Conservation (phyloP, 2,797 vertebrate species). For the Australoheros facetus region DNA sequence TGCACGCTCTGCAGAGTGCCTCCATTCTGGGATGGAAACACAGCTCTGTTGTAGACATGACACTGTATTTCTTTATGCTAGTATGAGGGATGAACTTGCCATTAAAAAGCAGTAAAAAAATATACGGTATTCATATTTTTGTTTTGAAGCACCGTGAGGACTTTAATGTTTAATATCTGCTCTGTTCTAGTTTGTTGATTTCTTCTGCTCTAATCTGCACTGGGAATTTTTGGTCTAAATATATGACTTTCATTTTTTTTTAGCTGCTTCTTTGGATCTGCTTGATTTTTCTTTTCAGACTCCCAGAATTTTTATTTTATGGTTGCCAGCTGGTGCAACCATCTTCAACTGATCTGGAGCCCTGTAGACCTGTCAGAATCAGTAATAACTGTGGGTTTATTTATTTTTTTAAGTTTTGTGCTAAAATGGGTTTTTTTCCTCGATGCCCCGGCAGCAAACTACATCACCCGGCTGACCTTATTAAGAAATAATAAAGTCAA, state of each 20-base stretch:
- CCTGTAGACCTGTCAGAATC: neutral
- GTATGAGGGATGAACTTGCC: slow-evolving; percentile 25
- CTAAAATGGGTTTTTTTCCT: neutral
- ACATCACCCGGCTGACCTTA: neutral
- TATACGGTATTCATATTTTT: slow-evolving; percentile 16
- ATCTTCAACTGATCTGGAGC: slow-evolving; percentile 1
- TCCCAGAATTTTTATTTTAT: neutral
- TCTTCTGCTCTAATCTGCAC: neutral
- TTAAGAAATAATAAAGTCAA: neutral
- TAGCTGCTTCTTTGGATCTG: neutral
- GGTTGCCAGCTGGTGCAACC: neutral
- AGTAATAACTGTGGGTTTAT: neutral
- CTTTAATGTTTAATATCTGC: neutral
- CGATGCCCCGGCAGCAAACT: neutral
- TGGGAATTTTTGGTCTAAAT: slow-evolving; percentile 13
- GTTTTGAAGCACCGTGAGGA: slow-evolving; percentile 25
- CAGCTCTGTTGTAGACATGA: slow-evolving; percentile 46
- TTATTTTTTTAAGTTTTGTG: neutral
- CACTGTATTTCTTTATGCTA: slow-evolving; percentile 43
- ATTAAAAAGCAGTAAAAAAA: slow-evolving; percentile 19
- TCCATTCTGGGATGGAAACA: slow-evolving; percentile 56
- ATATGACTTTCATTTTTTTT: neutral
- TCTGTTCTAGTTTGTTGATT: slow-evolving; percentile 19
- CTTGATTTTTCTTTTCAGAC: neutral
- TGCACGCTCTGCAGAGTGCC: slow-evolving; percentile 62